Evolutionary conservation across 1,140 invertebrate species (phyloP), one percentile per base, ranked within the genome.

Genomic region (Chironomus striatipennis): DNA sequence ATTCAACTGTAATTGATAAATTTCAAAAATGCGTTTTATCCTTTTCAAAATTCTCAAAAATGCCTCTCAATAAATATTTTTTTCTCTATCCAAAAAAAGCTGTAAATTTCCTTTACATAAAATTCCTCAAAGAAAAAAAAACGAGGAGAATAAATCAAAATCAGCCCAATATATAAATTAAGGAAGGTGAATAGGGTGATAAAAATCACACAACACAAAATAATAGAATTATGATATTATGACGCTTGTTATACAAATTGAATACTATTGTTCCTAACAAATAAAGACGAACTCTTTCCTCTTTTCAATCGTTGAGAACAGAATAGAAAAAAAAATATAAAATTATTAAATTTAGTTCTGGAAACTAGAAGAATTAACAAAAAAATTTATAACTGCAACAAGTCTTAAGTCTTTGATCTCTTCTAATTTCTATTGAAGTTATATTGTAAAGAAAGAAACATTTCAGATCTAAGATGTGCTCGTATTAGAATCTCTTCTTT

Each of bases 171-270:
- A 34, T 34, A 34, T 34, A 34, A 57, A n/a, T 57, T 57, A 57
- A n/a, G n/a, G 47, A 57, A 57, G n/a, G 12, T n/a, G 65, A 70
- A 20, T 21, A 21, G 17, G 18, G 65, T 70, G 65, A 70, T 70
- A 70, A 70, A 70, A 70, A 70, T 70, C 65, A 70, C 65, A 70
- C 65, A 67, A 21, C 65, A 70, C 65, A 70, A 70, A 70, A 10
- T 21, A 70, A 70, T 57, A 70, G 4, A 70, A 70, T 18, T 20
- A 57, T 57, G 47, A n/a, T 12, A 57, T 57, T 57, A 57, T 57
- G 47, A 57, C n/a, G 47, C 47, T 70, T 18, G 65, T 70, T 70
- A 17, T 70, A 70, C 65, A 70, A 70, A 70, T 70, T 70, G 65
- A 70, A 70, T 10, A 9, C 65, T 17, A 70, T 70, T 70, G 65